Evolutionary conservation across 2,797 vertebrate species (phyloP).

Genomic region (Holocentrus rufus): DNA sequence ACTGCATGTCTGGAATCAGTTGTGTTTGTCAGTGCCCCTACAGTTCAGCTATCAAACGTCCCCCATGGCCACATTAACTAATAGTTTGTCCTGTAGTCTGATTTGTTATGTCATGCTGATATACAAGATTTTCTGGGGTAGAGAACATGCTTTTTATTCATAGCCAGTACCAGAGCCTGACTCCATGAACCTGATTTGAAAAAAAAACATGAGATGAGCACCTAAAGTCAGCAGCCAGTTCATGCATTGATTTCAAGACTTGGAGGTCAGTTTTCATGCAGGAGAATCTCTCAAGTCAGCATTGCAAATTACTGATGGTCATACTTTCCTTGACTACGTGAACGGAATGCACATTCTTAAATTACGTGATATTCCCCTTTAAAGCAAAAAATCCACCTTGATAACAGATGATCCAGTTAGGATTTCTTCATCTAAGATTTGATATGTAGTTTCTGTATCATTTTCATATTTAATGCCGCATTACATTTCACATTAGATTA

Average conservation of each 20-base stretch:
- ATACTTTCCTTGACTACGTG: too few relatives aligned
- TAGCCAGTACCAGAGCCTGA: background rate
- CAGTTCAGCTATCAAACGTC: conserved; percentile 14
- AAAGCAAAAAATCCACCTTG: background rate
- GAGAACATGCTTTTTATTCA: background rate
- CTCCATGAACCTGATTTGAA: background rate
- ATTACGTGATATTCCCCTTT: too few relatives aligned
- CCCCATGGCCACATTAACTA: background rate
- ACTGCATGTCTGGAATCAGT: background rate
- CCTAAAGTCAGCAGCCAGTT: background rate
- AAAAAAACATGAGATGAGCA: background rate
- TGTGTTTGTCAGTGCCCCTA: conserved; percentile 12
- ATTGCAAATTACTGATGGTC: background rate
- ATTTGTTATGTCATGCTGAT: conserved; percentile 15
- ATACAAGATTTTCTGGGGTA: background rate
- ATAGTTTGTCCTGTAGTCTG: conserved; percentile 6
- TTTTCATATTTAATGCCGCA: conserved; percentile 16
- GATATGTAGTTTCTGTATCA: too few relatives aligned
- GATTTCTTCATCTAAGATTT: too few relatives aligned
- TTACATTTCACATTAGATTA: conserved; percentile 14
- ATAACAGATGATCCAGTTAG: background rate
- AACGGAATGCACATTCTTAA: too few relatives aligned
- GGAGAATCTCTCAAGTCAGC: background rate
- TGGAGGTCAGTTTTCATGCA: background rate
- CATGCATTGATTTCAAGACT: background rate